Base-by-base conservation (phyloP, 92 coral and sea anemone species). In the Desmophyllum pertusum region DNA sequence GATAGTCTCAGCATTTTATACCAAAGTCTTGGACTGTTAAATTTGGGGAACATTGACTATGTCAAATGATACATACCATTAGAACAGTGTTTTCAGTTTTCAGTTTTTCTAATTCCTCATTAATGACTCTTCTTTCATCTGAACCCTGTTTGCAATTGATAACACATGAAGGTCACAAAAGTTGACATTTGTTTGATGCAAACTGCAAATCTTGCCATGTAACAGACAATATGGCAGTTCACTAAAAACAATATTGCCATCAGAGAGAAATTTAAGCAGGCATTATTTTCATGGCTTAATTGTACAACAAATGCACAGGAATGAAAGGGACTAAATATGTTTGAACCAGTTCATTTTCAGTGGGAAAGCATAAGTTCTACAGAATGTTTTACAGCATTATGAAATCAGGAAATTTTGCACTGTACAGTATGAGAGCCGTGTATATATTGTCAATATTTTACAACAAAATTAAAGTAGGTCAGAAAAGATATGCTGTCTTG, bases 101-200 rank as follows among this genome's bases (percentile, higher is more conserved):
- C 48, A 62, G 83, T 65, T 64, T 78, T 78, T 78, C 83, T 42
- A 78, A 63, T 62, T 78, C 83, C 7, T 78, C 83, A 40, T 42
- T 61, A 14, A 41, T 25, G 53, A 7, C 39, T 78, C 72, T 78
- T 78, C 83, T 48, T 41, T 78, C 83, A 64, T 78, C 83, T 18
- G 42, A 33, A 3, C 40, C 83, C 83, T 78, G 73, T 42, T 7
- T 23, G 7, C 17, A 73, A 42, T 73, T 45, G 37, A 73, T 19
- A 46, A 23, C 37, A 66, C 33, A 63, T 5, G 7, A 13, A 55
- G 23, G 25, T 55, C 63, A 67, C 38, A 17, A 73, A 41, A 43
- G 42, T 55, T 19, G 11, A 55, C 11, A 23, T 21, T 55, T n/a
- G n/a, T n/a, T 55, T 55, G 63, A 55, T 29, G 10, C 48, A 23